These are phyloP conservation scores for Xestoiulus laeticollis DNA, from an alignment of 2,888 invertebrate genomes.

Conservation along the genomic window DNA sequence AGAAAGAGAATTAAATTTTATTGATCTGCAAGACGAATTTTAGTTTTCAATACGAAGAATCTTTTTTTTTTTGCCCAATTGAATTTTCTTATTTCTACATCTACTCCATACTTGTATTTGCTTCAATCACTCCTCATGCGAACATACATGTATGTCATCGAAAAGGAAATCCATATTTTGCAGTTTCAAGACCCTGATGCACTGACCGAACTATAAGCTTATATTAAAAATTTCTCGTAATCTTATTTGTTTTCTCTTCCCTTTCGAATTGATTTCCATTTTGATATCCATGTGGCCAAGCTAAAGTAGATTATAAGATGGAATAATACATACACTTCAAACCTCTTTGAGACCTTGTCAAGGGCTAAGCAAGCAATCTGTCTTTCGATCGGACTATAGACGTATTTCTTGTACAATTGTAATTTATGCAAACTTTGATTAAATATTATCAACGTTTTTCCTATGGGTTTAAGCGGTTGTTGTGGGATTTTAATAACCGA, in stretches of 20 bases:
- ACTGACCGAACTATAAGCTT: background rate
- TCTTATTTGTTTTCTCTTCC: background rate
- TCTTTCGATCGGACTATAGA: background rate
- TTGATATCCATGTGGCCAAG: background rate
- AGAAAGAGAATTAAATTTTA: constrained; percentile 5
- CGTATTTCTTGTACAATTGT: background rate
- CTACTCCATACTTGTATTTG: background rate
- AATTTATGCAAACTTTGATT: background rate
- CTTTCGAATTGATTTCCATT: constrained; percentile 16
- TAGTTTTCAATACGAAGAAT: background rate
- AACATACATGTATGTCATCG: background rate
- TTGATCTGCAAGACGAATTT: background rate
- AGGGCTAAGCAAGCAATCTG: background rate
- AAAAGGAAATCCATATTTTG: background rate
- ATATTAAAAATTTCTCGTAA: background rate
- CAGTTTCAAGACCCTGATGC: background rate
- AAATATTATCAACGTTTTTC: too few relatives aligned
- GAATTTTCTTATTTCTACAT: background rate
- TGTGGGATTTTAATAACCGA: background rate
- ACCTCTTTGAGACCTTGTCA: background rate
- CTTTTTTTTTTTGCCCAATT: constrained; percentile 1
- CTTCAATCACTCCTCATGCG: background rate
- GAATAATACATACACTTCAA: background rate
- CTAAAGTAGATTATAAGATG: background rate
- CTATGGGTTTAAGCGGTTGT: too few relatives aligned